Evolutionary conservation across 2,888 invertebrate genomes (phyloP).

Genomic region (Ligdia adustata): DNA sequence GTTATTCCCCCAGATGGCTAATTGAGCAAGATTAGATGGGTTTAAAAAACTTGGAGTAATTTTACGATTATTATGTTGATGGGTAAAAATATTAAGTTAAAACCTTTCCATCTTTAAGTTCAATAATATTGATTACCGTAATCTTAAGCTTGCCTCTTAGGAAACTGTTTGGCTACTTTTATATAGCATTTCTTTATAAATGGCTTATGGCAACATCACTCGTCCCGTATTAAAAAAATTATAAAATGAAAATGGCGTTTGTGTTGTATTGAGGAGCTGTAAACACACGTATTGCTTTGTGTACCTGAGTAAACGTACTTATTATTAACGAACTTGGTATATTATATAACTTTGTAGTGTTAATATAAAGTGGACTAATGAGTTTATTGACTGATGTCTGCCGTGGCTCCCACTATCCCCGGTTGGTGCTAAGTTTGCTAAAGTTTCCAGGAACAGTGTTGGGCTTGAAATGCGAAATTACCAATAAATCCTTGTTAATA

Average conservation of each 20-base stretch:
- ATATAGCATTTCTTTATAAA: too few relatives aligned
- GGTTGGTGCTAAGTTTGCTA: conserved; percentile 58
- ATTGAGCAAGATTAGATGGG: too few relatives aligned
- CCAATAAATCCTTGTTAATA: conserved; percentile 1
- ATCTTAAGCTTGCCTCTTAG: too few relatives aligned
- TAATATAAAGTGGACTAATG: conserved; percentile 74
- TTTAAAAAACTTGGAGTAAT: too few relatives aligned
- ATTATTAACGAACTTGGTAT: conserved; percentile 33
- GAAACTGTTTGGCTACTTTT: too few relatives aligned
- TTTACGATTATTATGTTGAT: too few relatives aligned
- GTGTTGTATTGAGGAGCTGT: conserved; percentile 71
- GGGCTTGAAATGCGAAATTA: background rate
- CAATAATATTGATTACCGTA: too few relatives aligned
- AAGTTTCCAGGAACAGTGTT: conserved; percentile 6
- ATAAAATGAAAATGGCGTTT: conserved; percentile 70
- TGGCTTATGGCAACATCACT: background rate
- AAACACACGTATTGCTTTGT: conserved; percentile 65
- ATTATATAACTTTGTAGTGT: conserved; percentile 54
- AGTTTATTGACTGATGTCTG: conserved; percentile 83
- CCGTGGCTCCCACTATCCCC: conserved; percentile 83
- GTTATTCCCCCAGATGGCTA: too few relatives aligned
- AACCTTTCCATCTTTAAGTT: too few relatives aligned
- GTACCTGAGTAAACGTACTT: conserved; percentile 41
- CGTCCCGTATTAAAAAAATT: background rate
- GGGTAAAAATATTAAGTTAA: too few relatives aligned